Evolutionary conservation across 2,797 vertebrate species (phyloP).

Genomic region (Esox masquinongy): DNA sequence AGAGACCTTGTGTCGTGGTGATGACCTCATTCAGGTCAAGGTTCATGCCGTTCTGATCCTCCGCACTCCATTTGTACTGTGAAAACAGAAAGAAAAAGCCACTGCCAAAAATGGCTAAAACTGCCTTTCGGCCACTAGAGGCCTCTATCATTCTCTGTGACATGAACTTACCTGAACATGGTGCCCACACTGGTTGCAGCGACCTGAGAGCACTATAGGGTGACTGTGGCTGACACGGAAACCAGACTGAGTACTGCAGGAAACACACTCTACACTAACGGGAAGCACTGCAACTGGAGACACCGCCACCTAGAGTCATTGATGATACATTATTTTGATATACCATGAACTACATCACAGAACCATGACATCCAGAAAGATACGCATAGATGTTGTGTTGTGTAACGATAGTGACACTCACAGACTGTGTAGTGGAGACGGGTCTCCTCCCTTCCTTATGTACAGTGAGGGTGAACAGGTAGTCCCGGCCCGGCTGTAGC

Average conservation of each 20-base stretch:
- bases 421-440: constrained; percentile 66
- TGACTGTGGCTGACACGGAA: constrained; percentile 44
- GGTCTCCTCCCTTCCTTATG: constrained; percentile 64
- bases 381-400: neutral
- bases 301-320: constrained; percentile 66
- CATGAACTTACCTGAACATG: constrained; percentile 56
- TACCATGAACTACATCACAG: neutral
- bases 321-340: neutral
- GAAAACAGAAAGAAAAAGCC: constrained; percentile 6
- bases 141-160: neutral
- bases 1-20: constrained; percentile 61
- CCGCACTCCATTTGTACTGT: constrained; percentile 71
- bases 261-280: constrained; percentile 69
- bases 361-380: neutral
- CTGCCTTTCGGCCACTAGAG: neutral
- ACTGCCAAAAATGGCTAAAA: neutral
- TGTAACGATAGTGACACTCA: constrained; percentile 49
- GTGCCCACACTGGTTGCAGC: constrained; percentile 66
- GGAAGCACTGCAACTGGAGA: constrained; percentile 55
- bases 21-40: constrained; percentile 62
- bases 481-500: constrained; percentile 55
- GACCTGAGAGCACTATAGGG: constrained; percentile 63
- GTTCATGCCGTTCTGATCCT: constrained; percentile 51
- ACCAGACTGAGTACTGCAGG: constrained; percentile 60
- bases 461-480: constrained; percentile 72